Evolutionary conservation across 2,797 vertebrate genomes (phyloP), one percentile per base, ranked within the genome.

Genomic region (Neosilurus mollespiculum): DNA sequence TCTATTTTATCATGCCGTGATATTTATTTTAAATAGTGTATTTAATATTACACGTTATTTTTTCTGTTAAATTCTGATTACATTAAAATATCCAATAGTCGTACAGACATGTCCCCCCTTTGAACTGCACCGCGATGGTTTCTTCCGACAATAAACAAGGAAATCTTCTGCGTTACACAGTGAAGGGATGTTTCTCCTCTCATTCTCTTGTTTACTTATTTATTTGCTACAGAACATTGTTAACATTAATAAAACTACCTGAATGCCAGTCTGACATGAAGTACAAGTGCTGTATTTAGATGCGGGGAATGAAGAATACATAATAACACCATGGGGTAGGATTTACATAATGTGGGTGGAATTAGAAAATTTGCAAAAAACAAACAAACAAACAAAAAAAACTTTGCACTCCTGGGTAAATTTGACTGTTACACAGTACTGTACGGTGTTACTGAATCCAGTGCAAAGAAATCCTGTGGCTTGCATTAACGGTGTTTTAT

Each of bases 11-110:
- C 51, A 24, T 12, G 12, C 2, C 1, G 6, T 51, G 7, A 78
- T 62, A 51, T 51, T 51, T 53, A 18, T 0, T 2, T 0, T 1
- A 0, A 0, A 0, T 0, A 0, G 2, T 7, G 0, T 11, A 67
- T 67, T 49, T 1, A 2, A 6, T 1, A 24, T 26, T 1, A 26
- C 2, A 65, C 9, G 15, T 8, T n/a, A 59, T 49, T 24, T 14
- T 59, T 78, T 72, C 30, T 10, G 22, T 9, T 66, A 51, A 10
- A 49, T 34, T 37, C 9, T 54, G 54, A 1, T 64, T 72, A n/a
- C 34, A 24, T 71, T 43, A 37, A 64, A 5, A 4, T 37, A 12
- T 72, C 18, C 5, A 34, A 37, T 54, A 11, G 15, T 22, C 9
- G 12, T 18, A 18, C 12, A 30, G 0, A 0, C 30, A 30, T 30